phyloP scores from a whole-genome alignment of 2,888 invertebrate genomes.

The Alloscopus bannaensis region DNA sequence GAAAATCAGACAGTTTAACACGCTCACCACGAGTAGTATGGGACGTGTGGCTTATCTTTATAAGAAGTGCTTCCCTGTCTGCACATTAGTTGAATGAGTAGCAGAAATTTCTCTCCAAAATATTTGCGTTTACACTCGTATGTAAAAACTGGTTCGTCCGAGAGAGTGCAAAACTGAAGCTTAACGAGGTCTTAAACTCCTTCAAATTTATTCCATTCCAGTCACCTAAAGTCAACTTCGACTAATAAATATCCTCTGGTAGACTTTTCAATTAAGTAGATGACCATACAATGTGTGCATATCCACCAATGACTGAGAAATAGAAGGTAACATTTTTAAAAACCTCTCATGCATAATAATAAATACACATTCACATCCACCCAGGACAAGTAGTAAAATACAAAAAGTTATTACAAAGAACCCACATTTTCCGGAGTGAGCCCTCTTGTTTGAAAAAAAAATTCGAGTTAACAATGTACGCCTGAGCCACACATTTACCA shows the following conservation, averaged over 20 bases:
- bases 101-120: background rate
- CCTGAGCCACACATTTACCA: too few relatives aligned
- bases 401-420: conserved; percentile 1
- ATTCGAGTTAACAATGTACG: conserved; percentile 3
- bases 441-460: too few relatives aligned
- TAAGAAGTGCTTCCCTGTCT: too few relatives aligned
- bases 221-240: conserved; percentile 32
- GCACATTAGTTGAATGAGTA: background rate
- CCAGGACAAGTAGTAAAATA: background rate
- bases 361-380: background rate
- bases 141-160: conserved; percentile 9
- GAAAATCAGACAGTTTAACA: background rate
- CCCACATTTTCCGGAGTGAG: too few relatives aligned
- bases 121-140: too few relatives aligned
- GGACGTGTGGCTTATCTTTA: background rate
- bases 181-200: conserved; percentile 18
- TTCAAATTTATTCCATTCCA: conserved; percentile 37
- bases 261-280: conserved; percentile 51
- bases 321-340: too few relatives aligned
- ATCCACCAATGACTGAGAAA: background rate
- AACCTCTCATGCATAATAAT: conserved; percentile 2
- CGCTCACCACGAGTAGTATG: background rate
- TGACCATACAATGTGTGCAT: conserved; percentile 9
- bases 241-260: conserved; percentile 34
- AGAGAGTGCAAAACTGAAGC: conserved; percentile 17